Evolutionary conservation across 2,888 invertebrate species (phyloP).

Genomic region (Ormyrus nitidulus): DNA sequence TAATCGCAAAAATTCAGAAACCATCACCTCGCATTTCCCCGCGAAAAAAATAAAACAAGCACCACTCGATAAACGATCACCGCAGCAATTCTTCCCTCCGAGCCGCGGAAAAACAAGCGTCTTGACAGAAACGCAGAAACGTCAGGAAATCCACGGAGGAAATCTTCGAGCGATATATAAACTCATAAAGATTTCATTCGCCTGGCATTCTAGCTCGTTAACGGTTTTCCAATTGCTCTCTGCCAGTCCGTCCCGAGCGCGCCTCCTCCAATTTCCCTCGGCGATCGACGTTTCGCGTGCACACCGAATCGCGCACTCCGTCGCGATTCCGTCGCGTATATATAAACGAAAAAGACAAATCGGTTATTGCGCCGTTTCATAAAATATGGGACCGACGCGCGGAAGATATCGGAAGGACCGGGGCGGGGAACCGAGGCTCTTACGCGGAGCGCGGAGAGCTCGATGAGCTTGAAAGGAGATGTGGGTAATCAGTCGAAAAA

Average conservation of each 20-base stretch:
- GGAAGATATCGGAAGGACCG: too few species aligned
- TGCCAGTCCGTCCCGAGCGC: background rate
- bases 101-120: conserved; percentile 25
- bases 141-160: conserved; percentile 30
- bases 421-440: too few species aligned
- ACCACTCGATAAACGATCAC: too few species aligned
- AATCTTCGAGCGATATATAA: conserved; percentile 43
- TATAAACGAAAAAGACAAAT: conserved; percentile 35
- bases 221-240: conserved; percentile 45
- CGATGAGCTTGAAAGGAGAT: background rate
- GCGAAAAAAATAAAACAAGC: too few species aligned
- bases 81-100: too few species aligned
- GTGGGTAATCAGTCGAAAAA: background rate
- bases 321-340: background rate
- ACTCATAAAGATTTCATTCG: conserved; percentile 50
- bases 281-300: background rate
- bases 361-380: conserved; percentile 29
- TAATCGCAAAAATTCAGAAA: too few species aligned
- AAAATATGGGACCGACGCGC: conserved; percentile 14
- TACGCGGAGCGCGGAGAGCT: too few species aligned
- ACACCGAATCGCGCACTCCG: background rate
- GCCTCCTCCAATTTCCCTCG: conserved; percentile 41
- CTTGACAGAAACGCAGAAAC: too few species aligned
- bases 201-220: conserved; percentile 30
- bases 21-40: too few species aligned